Evolutionary conservation across 2,113 vertebrate genomes (phyloP).

Genomic region (Tachuris rubrigastra): DNA sequence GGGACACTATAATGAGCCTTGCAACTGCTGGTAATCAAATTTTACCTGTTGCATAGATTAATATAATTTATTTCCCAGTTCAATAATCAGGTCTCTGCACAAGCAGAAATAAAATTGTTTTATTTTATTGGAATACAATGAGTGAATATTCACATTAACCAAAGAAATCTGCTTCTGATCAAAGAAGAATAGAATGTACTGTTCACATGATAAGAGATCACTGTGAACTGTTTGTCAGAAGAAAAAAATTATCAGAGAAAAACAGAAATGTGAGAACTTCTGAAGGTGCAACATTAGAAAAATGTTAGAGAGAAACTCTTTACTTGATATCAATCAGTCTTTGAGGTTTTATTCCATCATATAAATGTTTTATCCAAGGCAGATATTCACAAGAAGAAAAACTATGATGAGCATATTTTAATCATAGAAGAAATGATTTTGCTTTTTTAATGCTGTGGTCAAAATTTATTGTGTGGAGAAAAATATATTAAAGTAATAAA

Average conservation of each 20-base stretch:
- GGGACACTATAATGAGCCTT: not conserved
- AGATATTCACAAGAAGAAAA: not conserved
- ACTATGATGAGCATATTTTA: not conserved
- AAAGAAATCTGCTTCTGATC: not conserved
- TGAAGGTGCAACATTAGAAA: not conserved
- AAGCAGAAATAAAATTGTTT: not conserved
- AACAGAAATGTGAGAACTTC: not conserved
- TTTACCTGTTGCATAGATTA: not conserved
- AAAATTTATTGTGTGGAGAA: not conserved
- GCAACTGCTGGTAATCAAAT: not conserved
- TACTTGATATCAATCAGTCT: not conserved
- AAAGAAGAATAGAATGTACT: not conserved
- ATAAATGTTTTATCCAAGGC: not conserved
- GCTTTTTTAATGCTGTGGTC: not conserved
- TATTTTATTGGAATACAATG: not conserved
- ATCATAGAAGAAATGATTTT: not conserved
- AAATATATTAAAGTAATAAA: not conserved
- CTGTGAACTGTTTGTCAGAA: not conserved
- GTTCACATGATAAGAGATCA: not conserved
- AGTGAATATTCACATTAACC: not conserved
- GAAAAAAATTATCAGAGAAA: no score
- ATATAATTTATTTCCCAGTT: not conserved
- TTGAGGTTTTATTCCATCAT: not conserved
- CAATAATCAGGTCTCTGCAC: not conserved
- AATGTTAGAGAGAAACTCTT: not conserved